These are phyloP conservation scores for Charadrius vociferus DNA, from an alignment of 2,113 vertebrate species.

Conservation along the genomic window DNA sequence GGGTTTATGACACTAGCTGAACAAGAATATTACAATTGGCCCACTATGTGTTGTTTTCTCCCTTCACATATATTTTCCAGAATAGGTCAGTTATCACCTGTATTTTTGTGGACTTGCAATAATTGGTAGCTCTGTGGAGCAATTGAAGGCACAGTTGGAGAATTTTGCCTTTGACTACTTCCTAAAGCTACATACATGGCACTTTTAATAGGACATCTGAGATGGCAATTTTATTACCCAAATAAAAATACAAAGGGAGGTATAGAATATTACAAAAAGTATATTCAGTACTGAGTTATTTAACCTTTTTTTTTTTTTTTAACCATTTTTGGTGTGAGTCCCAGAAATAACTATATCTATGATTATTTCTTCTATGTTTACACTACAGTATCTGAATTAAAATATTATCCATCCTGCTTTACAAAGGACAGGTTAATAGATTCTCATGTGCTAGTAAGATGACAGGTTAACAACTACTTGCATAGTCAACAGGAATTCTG, in stretches of 20 bases:
- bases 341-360: neutral
- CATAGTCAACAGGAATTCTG: neutral
- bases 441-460: neutral
- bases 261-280: neutral
- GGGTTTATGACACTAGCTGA: neutral
- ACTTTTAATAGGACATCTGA: neutral
- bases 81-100: neutral
- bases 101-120: neutral
- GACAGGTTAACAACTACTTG: conserved; percentile 8
- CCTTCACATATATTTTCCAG: neutral
- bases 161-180: neutral
- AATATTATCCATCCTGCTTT: neutral
- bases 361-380: neutral
- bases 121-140: neutral
- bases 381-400: neutral
- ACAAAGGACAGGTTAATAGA: neutral
- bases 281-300: neutral
- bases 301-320: too few relatives aligned
- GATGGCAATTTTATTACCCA: neutral
- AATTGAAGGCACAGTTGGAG: neutral
- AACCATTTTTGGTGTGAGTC: neutral
- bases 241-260: neutral
- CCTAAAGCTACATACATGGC: neutral
- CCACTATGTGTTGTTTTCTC: neutral
- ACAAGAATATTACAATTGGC: neutral